These are phyloP conservation scores for Clarias magur DNA, from an alignment of 2,113 vertebrate species.

Conservation along the genomic window DNA sequence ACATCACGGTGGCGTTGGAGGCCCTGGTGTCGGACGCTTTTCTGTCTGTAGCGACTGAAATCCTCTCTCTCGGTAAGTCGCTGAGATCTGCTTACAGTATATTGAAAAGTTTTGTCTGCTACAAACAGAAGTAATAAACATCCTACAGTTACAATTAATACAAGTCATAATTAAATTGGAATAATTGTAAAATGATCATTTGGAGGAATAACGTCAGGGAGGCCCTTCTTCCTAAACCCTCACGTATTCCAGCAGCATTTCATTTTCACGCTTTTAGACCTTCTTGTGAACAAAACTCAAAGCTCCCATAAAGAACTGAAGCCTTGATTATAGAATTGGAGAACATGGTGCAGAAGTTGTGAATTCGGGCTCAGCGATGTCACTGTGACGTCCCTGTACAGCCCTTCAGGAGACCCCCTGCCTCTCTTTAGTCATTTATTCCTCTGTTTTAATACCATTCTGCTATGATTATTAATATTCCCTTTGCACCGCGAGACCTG, in stretches of 20 bases:
- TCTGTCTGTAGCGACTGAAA: constrained; percentile 86
- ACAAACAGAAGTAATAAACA: no score
- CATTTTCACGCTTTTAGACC: neutral
- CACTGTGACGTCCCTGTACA: neutral
- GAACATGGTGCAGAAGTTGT: neutral
- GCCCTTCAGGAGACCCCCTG: neutral
- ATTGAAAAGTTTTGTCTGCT: neutral
- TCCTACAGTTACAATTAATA: neutral
- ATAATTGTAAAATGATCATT: neutral
- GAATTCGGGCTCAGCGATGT: neutral
- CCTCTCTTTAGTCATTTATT: neutral
- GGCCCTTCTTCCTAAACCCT: neutral
- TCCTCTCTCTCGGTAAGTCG: constrained; percentile 86
- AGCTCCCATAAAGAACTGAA: neutral
- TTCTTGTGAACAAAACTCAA: neutral
- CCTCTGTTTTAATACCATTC: neutral
- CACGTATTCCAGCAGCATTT: neutral
- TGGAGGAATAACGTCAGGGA: neutral
- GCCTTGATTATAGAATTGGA: neutral
- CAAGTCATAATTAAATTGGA: neutral
- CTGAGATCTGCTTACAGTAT: no score
- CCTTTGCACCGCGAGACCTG: neutral
- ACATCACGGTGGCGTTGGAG: constrained; percentile 86
- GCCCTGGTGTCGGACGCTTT: constrained; percentile 88
- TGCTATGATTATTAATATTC: neutral